Conservation (phyloP, 1,140 invertebrate genomes). For the Phthorimaea operculella region DNA sequence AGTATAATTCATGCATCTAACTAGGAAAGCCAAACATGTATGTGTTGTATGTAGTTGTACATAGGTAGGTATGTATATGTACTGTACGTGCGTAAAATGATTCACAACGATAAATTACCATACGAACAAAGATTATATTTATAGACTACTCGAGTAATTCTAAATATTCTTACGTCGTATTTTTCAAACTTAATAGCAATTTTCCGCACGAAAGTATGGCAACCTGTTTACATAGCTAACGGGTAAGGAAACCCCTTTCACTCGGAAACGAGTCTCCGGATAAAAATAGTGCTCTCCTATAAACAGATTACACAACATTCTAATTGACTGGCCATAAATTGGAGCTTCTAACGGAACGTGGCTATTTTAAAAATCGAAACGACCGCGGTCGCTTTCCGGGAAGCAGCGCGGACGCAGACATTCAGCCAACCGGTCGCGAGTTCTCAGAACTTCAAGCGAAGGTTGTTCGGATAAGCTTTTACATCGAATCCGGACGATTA, state of each 20-base stretch:
- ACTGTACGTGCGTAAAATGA: too few species aligned
- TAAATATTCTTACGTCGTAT: too few species aligned
- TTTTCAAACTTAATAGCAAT: too few species aligned
- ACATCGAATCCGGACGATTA: conserved; percentile 42
- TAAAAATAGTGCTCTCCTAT: conserved; percentile 48
- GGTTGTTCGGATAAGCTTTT: conserved; percentile 48
- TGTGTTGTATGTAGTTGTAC: too few species aligned
- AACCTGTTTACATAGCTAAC: conserved; percentile 38
- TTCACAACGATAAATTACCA: too few species aligned
- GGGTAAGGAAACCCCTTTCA: conserved; percentile 49
- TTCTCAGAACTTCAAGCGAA: conserved; percentile 50
- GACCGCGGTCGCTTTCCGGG: conserved; percentile 40
- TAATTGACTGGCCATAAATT: conserved; percentile 46
- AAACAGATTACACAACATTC: conserved; percentile 39
- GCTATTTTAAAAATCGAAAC: conserved; percentile 57
- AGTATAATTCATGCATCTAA: neutral
- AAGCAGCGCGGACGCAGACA: conserved; percentile 32
- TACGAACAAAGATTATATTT: too few species aligned
- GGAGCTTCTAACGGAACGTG: conserved; percentile 38
- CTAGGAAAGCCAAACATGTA: too few species aligned
- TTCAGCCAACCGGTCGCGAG: conserved; percentile 38
- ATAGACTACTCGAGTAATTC: too few species aligned
- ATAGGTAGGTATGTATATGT: too few species aligned
- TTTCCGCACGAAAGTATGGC: conserved; percentile 22
- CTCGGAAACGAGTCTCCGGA: conserved; percentile 33